A percentile compares a stretch with the other conserved stretches of the same genome.
Conservation (phyloP, 2,113 vertebrate species). For the Tychaedon coryphoeus region DNA sequence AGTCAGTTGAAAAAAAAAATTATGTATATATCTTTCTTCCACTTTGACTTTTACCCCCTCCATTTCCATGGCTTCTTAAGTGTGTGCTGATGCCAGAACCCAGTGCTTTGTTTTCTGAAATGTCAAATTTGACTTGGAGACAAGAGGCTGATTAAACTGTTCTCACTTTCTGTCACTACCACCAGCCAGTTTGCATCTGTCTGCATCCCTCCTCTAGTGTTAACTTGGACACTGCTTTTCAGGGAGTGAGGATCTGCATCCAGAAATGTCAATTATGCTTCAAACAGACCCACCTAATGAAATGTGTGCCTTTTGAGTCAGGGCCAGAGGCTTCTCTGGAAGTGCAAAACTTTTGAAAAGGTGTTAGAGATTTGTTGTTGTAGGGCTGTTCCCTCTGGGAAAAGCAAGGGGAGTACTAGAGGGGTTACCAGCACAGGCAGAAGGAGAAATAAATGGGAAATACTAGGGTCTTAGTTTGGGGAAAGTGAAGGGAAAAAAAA, state of each 20-base stretch:
- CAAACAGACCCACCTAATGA: background rate
- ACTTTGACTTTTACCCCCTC: background rate
- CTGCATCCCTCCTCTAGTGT: rapidly evolving
- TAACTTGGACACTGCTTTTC: background rate
- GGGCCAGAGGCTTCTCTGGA: background rate
- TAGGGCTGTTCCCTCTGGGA: background rate
- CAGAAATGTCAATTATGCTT: background rate
- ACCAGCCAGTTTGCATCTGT: background rate
- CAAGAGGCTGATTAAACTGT: background rate
- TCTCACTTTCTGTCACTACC: background rate
- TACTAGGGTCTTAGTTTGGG: background rate
- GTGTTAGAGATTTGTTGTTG: background rate
- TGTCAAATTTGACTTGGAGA: background rate
- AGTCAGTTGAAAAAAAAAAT: background rate
- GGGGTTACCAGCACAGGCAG: background rate
- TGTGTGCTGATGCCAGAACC: background rate
- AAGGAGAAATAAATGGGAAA: background rate
- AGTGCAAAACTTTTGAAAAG: background rate
- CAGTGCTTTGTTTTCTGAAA: background rate
- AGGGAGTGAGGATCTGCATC: background rate
- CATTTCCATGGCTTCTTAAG: background rate
- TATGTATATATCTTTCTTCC: background rate
- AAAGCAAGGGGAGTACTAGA: background rate
- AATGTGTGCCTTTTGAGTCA: rapidly evolving
- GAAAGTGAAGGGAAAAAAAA: background rate